Evolutionary conservation across 2,113 vertebrate genomes (phyloP).

Genomic region (Danionella cerebrum): DNA sequence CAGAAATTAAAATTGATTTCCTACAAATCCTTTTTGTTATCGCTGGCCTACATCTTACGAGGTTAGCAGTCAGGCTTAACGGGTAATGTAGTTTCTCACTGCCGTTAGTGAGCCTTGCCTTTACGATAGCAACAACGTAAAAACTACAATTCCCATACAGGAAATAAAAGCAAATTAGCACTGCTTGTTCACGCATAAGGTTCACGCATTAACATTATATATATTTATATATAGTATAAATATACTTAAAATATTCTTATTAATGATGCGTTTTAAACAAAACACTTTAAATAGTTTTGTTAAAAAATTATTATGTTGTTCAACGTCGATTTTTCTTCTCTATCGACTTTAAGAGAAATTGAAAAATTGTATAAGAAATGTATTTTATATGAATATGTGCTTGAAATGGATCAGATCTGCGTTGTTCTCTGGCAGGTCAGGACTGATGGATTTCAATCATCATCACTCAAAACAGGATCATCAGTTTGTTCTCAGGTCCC

Average conservation of each 20-base stretch:
- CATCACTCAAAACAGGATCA: background rate
- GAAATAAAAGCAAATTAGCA: too few relatives aligned
- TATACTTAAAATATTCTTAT: too few relatives aligned
- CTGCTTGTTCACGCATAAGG: too few relatives aligned
- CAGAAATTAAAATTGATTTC: conserved; percentile 21
- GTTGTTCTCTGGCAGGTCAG: background rate
- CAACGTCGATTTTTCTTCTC: too few relatives aligned
- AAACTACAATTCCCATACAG: conserved; percentile 26
- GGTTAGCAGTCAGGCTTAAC: background rate
- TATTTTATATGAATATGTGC: too few relatives aligned
- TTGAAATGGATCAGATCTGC: background rate
- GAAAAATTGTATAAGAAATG: background rate
- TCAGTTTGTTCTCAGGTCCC: background rate
- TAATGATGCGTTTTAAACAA: too few relatives aligned
- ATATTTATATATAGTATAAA: too few relatives aligned
- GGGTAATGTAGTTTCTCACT: conserved; percentile 20
- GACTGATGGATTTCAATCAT: background rate
- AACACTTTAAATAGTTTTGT: too few relatives aligned
- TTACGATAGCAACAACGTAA: background rate
- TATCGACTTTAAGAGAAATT: too few relatives aligned
- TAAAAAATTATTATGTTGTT: too few relatives aligned
- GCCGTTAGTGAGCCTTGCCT: too few relatives aligned
- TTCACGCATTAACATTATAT: too few relatives aligned
- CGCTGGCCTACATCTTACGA: conserved; percentile 37
- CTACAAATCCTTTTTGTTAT: conserved; percentile 35